Percentiles rank a stretch among this genome's conserved stretches.
These are phyloP conservation scores for Drosophila nannoptera DNA, from an alignment of 1,140 invertebrate genomes.

Conservation along the genomic window DNA sequence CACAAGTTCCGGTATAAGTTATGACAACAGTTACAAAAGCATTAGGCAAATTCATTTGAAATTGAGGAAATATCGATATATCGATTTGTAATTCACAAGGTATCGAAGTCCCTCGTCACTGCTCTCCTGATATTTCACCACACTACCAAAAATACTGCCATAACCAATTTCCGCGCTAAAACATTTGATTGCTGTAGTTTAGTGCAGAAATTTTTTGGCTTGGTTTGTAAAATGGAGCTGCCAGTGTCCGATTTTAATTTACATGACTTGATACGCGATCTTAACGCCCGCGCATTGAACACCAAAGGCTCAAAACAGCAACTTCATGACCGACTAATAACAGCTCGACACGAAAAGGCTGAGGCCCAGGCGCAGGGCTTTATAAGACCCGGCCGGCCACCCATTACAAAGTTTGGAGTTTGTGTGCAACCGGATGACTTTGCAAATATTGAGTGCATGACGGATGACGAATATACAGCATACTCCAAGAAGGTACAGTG, in stretches of 20 bases:
- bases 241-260: conserved; percentile 29
- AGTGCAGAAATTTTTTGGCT: neutral
- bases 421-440: conserved; percentile 39
- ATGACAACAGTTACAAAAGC: neutral
- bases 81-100: neutral
- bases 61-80: conserved; percentile 9
- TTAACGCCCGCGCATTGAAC: conserved; percentile 20
- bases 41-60: neutral
- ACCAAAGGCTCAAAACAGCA: conserved; percentile 18
- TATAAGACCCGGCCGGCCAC: conserved; percentile 26
- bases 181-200: neutral
- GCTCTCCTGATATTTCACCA: neutral
- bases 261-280: conserved; percentile 25
- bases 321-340: conserved; percentile 17
- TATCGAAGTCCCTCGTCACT: neutral
- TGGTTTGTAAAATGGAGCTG: conserved; percentile 23
- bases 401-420: conserved; percentile 22
- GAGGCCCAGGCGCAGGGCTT: conserved; percentile 35
- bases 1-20: neutral
- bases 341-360: conserved; percentile 28
- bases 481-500: conserved; percentile 20
- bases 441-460: conserved; percentile 13
- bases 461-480: conserved; percentile 23
- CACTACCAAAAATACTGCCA: neutral
- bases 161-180: neutral